Percentiles rank a stretch among this genome's conserved stretches.
Evolutionary conservation across 2,888 invertebrate species (phyloP).

Genomic region (Megalurothrips usitatus): DNA sequence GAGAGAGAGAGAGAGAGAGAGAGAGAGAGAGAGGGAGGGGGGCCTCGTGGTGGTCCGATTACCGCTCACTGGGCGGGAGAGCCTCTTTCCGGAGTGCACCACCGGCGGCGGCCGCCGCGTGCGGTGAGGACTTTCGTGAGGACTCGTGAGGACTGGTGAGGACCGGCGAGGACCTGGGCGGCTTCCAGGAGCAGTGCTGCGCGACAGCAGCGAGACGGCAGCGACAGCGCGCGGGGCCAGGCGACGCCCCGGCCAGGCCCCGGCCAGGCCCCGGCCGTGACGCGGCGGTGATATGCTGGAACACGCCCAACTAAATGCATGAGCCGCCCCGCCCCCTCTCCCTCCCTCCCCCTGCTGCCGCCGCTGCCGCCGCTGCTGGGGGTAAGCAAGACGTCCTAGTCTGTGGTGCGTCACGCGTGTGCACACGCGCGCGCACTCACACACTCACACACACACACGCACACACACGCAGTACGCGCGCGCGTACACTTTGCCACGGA

Average conservation of each 20-base stretch:
- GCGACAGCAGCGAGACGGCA: too few species aligned
- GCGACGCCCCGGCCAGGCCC: background rate
- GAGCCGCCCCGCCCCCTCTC: background rate
- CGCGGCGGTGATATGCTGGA: slow-evolving; percentile 4
- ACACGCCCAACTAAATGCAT: slow-evolving; percentile 12
- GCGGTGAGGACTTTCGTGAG: too few species aligned
- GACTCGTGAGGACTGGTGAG: too few species aligned
- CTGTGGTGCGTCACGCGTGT: too few species aligned
- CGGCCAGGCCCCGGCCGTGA: background rate
- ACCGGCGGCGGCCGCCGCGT: too few species aligned
- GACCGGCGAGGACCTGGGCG: too few species aligned
- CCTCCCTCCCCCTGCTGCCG: background rate
- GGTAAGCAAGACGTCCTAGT: too few species aligned
- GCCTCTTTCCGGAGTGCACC: background rate
- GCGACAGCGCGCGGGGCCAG: too few species aligned
- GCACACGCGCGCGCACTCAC: background rate
- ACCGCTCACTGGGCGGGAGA: background rate
- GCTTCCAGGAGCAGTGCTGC: too few species aligned
- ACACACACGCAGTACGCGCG: too few species aligned
- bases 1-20: background rate
- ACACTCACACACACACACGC: background rate
- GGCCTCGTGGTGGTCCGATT: too few species aligned
- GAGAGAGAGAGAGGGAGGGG: background rate
- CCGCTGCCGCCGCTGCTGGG: too few species aligned
- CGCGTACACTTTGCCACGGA: background rate